phyloP scores from a whole-genome alignment of 2,797 vertebrate species.

The Syngnathus rostellatus region DNA sequence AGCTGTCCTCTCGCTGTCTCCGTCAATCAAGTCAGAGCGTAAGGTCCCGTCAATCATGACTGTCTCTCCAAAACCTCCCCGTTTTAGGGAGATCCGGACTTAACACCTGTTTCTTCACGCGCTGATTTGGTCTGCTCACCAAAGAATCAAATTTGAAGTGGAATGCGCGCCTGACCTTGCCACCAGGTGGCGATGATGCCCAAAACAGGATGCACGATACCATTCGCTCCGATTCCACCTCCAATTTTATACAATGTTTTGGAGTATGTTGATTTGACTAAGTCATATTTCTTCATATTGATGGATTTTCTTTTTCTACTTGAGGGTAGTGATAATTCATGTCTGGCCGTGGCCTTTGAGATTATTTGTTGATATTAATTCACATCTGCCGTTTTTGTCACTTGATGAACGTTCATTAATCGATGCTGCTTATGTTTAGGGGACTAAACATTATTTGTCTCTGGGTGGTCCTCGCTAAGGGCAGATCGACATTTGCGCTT shows the following conservation, averaged over 20 bases:
- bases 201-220: no score
- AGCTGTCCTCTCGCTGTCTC: conserved; percentile 57
- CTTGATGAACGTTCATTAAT: conserved; percentile 25
- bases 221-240: not conserved
- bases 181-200: no score
- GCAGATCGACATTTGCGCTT: no score
- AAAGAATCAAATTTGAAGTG: no score
- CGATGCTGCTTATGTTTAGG: conserved; percentile 5
- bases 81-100: not conserved
- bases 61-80: not conserved
- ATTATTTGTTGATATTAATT: conserved; percentile 23
- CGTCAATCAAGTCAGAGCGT: conserved; percentile 49
- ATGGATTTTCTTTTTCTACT: not conserved
- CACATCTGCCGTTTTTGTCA: conserved; percentile 14
- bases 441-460: conserved; percentile 23
- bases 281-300: not conserved
- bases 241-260: not conserved
- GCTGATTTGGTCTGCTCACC: no score
- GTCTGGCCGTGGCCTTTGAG: conserved; percentile 2
- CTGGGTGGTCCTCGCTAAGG: not conserved
- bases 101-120: conserved; percentile 22
- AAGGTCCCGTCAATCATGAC: conserved; percentile 21
- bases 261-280: not conserved
- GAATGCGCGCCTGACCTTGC: no score
- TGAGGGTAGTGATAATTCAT: conserved; percentile 12